Base-by-base conservation (phyloP, 2,797 vertebrate species). In the Gouania willdenowi region DNA sequence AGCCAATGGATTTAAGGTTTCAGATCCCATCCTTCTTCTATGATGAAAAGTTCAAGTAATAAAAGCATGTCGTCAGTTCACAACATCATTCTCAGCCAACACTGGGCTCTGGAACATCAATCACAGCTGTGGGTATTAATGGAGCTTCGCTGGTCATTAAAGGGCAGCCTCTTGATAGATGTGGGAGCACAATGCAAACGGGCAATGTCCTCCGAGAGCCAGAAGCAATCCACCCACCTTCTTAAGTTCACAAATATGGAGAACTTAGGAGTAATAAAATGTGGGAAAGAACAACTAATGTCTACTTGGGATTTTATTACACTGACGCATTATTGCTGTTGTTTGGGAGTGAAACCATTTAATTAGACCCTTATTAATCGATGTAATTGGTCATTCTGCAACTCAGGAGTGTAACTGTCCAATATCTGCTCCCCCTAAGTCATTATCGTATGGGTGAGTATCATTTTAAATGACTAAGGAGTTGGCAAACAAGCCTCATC, bases 121-220 rank as follows among this genome's bases (percentile, higher is more conserved):
- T 86, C 84, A 83, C 66, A 55, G 39, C 58, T 43, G 66, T 40
- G 59, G 69, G 49, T 67, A 44, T 75, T 83, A 84, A 84, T 82
- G 70, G 77, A 73, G 71, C 72, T 70, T 81, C 76, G 56, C 53
- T 64, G 66, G 67, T 77, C 79, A 79, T 83, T 66, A 66, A 67
- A 71, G 69, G 81, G 67, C 66, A 63, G 63, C 56, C 45, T 13
- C 26, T 65, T 80, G 80, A 83, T 56, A 73, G 62, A 84, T 83
- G 79, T 79, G 72, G 70, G 63, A 73, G 65, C 66, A 55, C 11
- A 1, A 34, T 59, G 30, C 51, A 65, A 70, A 81, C 69, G 75
- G 44, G 75, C 72, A 59, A 79, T 56, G 43, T 55, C 44, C 59
- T 46, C 34, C 52, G 55, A 66, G 40, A 62, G 32, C 49, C 37